Evolutionary conservation across 2,113 vertebrate genomes (phyloP), one percentile per base, ranked within the genome.

Genomic region (Motacilla alba): DNA sequence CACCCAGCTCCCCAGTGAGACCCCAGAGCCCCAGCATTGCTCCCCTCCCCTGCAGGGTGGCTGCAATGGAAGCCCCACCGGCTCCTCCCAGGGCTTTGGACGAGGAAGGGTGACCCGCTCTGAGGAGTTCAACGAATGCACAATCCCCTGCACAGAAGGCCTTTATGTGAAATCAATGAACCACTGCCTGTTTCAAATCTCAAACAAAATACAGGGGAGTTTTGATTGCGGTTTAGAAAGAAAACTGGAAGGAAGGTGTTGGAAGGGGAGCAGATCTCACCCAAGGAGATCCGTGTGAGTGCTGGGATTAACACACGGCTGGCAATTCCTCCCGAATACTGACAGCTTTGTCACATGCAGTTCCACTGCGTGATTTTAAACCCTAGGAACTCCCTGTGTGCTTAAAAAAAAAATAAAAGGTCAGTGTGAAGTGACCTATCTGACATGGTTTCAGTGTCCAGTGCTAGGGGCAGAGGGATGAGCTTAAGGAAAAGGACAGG

Each of bases 211-310:
- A 97, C 72, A 90, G 90, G 76, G 67, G 78, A 87, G 87, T 93
- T 97, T 93, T 84, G 95, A 90, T 43, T 96, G 97, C 89, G 95
- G 95, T 95, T 97, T 94, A 81, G 80, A 96, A 97, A 96, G 91
- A 97, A 97, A 97, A 96, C 96, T 50, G 43, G 87, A 86, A 89
- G 81, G 50, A 92, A 83, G 9, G 0, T 6, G 3, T 72, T 74
- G 90, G 83, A 92, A 94, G 44, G 83, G 74, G 76, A 95, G 52
- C 81, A 96, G 82, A 84, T 95, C 88, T 94, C 68, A 82, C 89
- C 86, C 93, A 82, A 68, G 1, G 1, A 93, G 90, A 87, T 64
- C 37, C 6, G 10, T 49, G 69, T 0, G 9, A 92, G 47, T 39
- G 78, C 66, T 75, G 70, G 43, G 88, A 90, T 95, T 95, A 95